phyloP scores from a whole-genome alignment of 2,113 vertebrate genomes.

The Ammospiza caudacuta region DNA sequence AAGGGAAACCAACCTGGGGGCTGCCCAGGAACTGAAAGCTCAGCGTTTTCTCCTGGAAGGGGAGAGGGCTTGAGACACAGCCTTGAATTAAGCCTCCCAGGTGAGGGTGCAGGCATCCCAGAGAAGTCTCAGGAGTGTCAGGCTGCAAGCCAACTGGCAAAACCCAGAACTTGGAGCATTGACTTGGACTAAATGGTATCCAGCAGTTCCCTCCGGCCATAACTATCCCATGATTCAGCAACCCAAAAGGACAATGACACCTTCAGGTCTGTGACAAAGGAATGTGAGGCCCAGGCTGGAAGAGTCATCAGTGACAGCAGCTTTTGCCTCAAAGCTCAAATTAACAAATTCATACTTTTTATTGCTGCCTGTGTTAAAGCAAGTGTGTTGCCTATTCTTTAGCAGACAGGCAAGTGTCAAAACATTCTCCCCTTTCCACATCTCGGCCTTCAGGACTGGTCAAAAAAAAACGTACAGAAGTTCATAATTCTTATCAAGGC shows the following conservation, averaged over 20 bases:
- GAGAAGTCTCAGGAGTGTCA: background rate
- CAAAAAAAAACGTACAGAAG: background rate
- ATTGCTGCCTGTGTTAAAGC: background rate
- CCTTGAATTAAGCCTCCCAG: background rate
- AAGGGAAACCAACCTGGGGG: background rate
- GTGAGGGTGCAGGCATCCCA: background rate
- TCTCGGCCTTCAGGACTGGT: background rate
- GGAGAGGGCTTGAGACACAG: background rate
- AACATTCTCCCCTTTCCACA: background rate
- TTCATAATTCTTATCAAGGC: background rate
- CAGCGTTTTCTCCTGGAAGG: background rate
- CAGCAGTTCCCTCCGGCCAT: background rate
- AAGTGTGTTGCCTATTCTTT: background rate
- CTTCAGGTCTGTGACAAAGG: background rate
- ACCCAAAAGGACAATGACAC: background rate
- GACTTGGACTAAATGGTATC: background rate
- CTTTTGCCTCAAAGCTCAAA: background rate
- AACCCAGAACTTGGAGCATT: fast-evolving
- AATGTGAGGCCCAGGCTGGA: background rate
- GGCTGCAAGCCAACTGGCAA: background rate
- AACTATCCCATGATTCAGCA: background rate
- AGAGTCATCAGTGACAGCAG: background rate
- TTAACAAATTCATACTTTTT: background rate
- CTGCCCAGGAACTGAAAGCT: background rate
- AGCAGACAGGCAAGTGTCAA: background rate